phyloP scores from a whole-genome alignment of 2,797 vertebrate species.

The Leuciscus waleckii region DNA sequence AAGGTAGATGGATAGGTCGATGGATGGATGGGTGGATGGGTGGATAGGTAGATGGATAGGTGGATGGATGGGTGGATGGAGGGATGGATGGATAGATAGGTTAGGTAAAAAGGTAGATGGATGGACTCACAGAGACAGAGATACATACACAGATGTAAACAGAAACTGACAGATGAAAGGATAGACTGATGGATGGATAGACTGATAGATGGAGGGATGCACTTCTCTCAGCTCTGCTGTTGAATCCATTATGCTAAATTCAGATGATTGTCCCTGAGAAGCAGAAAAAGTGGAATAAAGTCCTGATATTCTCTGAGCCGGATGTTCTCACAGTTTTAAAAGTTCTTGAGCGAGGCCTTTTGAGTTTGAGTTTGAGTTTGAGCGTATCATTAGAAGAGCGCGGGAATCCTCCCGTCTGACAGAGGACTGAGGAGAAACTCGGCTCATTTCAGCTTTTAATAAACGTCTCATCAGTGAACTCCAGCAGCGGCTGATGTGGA shows the following conservation, averaged over 20 bases:
- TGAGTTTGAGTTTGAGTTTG: not conserved
- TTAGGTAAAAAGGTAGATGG: too few species aligned
- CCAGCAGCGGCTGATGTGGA: not conserved
- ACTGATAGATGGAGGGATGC: not conserved
- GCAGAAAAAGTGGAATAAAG: not conserved
- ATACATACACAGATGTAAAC: too few species aligned
- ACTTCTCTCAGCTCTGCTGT: not conserved
- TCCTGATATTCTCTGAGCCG: not conserved
- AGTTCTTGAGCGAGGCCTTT: not conserved
- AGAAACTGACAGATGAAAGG: too few species aligned
- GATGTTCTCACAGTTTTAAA: not conserved
- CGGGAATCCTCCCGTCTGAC: not conserved
- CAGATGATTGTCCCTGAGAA: not conserved
- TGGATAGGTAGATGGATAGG: too few species aligned
- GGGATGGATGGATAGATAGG: too few species aligned
- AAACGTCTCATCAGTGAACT: slow-evolving; percentile 6
- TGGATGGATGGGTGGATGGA: too few species aligned
- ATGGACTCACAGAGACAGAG: too few species aligned
- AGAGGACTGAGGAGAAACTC: not conserved
- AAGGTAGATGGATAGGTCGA: too few species aligned
- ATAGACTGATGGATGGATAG: not conserved
- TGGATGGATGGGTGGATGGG: too few species aligned
- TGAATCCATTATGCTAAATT: not conserved
- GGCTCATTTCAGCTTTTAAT: not conserved
- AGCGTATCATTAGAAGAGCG: slow-evolving; percentile 8